phyloP scores from a whole-genome alignment of 2,888 invertebrate genomes.

The Tenthredo mesomela region DNA sequence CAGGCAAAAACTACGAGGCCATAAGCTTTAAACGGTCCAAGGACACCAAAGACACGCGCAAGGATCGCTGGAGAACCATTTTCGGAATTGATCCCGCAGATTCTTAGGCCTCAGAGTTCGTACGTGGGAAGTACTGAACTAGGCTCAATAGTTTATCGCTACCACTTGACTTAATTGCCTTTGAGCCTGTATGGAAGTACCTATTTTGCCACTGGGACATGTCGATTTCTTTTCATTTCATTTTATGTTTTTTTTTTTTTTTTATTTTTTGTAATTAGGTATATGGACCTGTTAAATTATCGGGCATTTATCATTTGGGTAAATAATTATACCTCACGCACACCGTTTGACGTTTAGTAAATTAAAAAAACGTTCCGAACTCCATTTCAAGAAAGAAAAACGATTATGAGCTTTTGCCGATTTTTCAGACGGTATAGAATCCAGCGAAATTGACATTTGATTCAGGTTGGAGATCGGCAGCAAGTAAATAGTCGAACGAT shows the following conservation, averaged over 20 bases:
- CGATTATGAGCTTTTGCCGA: not conserved
- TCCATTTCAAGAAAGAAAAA: not conserved
- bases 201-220: not conserved
- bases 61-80: constrained; percentile 26
- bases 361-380: not conserved
- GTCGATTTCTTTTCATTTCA: not conserved
- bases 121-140: constrained; percentile 33
- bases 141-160: constrained; percentile 28
- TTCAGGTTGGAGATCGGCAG: not conserved
- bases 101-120: not conserved
- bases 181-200: not conserved
- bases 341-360: not conserved
- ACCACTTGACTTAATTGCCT: constrained; percentile 35
- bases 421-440: not conserved
- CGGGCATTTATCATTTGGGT: not conserved
- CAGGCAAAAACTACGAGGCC: not conserved
- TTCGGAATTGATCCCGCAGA: constrained; percentile 33
- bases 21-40: not conserved
- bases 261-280: not conserved
- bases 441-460: not conserved
- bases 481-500: not conserved
- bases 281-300: not conserved
- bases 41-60: constrained; percentile 23
- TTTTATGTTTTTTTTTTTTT: not conserved
- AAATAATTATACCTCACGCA: not conserved